Evolutionary conservation across 1,140 invertebrate genomes (phyloP).

Genomic region (Colletes gigas): DNA sequence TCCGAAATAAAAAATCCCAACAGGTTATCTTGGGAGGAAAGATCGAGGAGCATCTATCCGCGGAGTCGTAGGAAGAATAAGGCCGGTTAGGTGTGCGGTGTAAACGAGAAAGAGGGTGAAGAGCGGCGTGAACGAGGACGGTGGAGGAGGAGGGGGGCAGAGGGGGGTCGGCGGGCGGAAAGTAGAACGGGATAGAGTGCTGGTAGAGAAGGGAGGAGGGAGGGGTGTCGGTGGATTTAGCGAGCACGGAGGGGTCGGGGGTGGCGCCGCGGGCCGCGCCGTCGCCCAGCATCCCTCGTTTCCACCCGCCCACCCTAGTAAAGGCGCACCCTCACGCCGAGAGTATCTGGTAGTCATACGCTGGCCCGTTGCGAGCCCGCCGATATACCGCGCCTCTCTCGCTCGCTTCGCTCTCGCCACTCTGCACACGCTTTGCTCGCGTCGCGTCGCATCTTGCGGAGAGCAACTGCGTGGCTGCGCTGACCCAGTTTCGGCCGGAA

Average conservation of each 20-base stretch:
- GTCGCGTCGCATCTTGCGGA: conserved; percentile 8
- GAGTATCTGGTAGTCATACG: conserved; percentile 79
- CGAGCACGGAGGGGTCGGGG: conserved; percentile 64
- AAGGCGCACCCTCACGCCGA: conserved; percentile 77
- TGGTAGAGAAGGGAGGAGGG: neutral
- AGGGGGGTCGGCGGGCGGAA: conserved; percentile 2
- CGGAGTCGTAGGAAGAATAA: conserved; percentile 18
- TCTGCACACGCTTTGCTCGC: conserved; percentile 25
- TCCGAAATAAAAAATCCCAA: too few species aligned
- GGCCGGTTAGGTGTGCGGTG: neutral
- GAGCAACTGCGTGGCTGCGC: conserved; percentile 11
- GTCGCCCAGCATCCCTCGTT: conserved; percentile 80
- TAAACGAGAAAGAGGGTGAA: conserved; percentile 18
- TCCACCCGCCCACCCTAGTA: conserved; percentile 64
- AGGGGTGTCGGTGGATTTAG: conserved; percentile 57
- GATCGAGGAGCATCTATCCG: neutral
- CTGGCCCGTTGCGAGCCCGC: conserved; percentile 76
- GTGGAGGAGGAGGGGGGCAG: conserved; percentile 9
- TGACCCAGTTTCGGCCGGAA: conserved; percentile 23
- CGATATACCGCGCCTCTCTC: conserved; percentile 54
- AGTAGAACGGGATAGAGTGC: conserved; percentile 28
- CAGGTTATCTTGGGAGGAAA: neutral
- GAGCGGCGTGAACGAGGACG: neutral
- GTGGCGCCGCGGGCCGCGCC: conserved; percentile 79
- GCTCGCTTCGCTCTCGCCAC: conserved; percentile 33